Evolutionary conservation across 2,797 vertebrate genomes (phyloP), one percentile per base, ranked within the genome.

Genomic region (Botia almorhae): DNA sequence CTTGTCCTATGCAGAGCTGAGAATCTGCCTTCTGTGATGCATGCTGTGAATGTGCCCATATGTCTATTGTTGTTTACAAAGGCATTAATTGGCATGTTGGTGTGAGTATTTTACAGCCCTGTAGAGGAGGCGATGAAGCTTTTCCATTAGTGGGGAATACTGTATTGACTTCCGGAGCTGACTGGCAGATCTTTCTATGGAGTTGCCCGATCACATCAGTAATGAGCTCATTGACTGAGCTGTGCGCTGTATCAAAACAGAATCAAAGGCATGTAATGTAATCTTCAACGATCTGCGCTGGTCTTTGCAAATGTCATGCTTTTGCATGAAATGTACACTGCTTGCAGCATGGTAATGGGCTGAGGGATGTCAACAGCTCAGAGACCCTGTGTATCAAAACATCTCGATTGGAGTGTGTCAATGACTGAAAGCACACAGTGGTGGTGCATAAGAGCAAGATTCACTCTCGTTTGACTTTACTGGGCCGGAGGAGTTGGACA

Each of bases 131-230:
- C 43, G 39, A 77, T 13, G 10, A 63, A 80, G 56, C 50, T 69
- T 64, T 80, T 75, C 76, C 75, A 83, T 75, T 74, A 76, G 74
- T 43, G 71, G 36, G 16, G 14, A 43, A 79, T 83, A 23, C 73
- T 69, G 73, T 80, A 81, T 86, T 76, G 83, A 84, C 84, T 61
- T 69, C 61, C 51, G 74, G 29, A 29, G 29, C 29, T 29, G 58
- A 48, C 74, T 81, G 81, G 61, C 80, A 56, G 82, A 76, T 64
- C 69, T 48, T 74, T 70, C 69, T 29, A 29, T 29, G 29, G 29
- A 29, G 29, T n/a, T 29, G 29, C 29, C 79, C 74, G 81, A 79
- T 82, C 63, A 10, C 33, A 48, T 83, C 76, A 39, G 56, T 72
- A 74, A 74, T 69, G 70, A 81, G 46, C 50, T 79, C 43, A 73